These are phyloP conservation scores for Ophion ellenae DNA, from an alignment of 2,888 invertebrate genomes.

Conservation along the genomic window DNA sequence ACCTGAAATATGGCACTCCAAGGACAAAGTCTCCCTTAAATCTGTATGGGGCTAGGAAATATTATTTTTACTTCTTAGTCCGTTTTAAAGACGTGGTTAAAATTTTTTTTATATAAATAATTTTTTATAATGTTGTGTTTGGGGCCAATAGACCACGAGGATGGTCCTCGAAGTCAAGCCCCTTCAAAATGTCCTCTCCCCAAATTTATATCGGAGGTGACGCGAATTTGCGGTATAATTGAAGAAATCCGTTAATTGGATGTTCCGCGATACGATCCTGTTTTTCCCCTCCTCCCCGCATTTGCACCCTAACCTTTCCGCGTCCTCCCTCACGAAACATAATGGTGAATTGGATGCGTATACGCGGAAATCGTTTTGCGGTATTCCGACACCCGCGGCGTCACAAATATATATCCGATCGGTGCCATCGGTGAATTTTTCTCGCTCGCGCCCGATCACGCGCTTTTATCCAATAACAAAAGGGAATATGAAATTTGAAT, in stretches of 20 bases:
- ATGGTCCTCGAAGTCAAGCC: background rate
- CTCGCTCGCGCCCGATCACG: background rate
- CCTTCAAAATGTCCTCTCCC: background rate
- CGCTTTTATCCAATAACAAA: background rate
- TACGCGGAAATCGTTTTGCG: constrained; percentile 10
- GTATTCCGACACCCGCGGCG: background rate
- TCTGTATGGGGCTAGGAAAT: too few species aligned
- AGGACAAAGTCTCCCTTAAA: too few species aligned
- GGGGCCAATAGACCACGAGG: background rate
- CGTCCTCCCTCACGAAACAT: background rate
- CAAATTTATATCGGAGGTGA: constrained; percentile 13
- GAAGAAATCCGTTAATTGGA: constrained; percentile 67
- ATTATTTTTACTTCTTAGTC: too few species aligned
- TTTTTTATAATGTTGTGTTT: background rate
- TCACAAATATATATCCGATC: background rate
- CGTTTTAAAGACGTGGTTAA: too few species aligned
- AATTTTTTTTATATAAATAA: background rate
- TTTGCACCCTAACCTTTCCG: background rate
- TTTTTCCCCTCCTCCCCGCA: background rate
- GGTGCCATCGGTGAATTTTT: background rate
- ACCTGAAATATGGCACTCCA: too few species aligned
- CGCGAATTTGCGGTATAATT: constrained; percentile 59
- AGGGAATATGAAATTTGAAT: constrained; percentile 1
- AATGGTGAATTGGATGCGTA: constrained; percentile 21
- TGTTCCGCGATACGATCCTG: background rate